phyloP scores from a whole-genome alignment of 2,797 vertebrate species.

The Oreonectes daqikongensis region DNA sequence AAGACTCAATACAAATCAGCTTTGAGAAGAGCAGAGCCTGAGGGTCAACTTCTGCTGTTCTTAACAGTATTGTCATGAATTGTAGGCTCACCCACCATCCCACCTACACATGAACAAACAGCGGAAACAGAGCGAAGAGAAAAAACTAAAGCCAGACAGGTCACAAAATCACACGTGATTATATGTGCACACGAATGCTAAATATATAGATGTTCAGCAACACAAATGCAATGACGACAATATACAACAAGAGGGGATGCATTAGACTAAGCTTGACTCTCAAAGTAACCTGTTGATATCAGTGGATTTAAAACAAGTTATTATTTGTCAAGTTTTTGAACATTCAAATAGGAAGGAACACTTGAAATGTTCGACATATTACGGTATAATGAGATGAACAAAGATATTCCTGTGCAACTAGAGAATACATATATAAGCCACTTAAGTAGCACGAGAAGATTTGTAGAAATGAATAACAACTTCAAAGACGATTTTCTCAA shows the following conservation, averaged over 20 bases:
- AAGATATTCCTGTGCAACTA: too few species aligned
- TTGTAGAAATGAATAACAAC: too few species aligned
- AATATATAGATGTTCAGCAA: too few species aligned
- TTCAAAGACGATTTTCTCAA: too few species aligned
- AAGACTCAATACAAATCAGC: constrained; percentile 70
- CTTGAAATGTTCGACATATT: too few species aligned
- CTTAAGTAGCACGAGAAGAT: too few species aligned
- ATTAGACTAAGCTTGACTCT: neutral
- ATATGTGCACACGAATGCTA: neutral
- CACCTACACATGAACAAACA: constrained; percentile 17
- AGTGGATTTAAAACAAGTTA: neutral
- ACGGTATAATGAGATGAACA: too few species aligned
- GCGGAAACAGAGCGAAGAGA: neutral
- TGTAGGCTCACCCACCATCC: constrained; percentile 20
- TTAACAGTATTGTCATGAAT: constrained; percentile 52
- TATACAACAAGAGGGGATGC: too few species aligned
- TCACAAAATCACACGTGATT: neutral
- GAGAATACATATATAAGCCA: too few species aligned
- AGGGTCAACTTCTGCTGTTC: constrained; percentile 61
- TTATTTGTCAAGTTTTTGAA: too few species aligned
- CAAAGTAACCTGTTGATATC: neutral
- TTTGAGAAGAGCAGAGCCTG: constrained; percentile 68
- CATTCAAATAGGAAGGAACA: too few species aligned
- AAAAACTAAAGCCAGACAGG: constrained; percentile 10
- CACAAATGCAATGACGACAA: neutral